Evolutionary conservation across 2,113 vertebrate genomes (phyloP).

Genomic region (Planiliza haematocheilus): DNA sequence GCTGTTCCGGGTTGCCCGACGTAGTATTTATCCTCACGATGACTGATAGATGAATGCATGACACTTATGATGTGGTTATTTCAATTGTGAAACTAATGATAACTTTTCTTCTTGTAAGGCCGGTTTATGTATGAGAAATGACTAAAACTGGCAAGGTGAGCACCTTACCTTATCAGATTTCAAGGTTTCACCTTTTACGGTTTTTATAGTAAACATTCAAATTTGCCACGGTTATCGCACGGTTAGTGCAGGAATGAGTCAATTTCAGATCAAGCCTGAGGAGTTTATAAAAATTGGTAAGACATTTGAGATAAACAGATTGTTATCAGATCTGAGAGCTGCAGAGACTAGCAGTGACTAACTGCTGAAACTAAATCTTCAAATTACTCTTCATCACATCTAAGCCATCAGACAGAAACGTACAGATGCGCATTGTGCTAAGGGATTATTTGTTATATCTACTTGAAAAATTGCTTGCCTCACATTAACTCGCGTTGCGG

Average conservation of each 20-base stretch:
- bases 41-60: neutral
- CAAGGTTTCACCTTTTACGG: slow-evolving; percentile 11
- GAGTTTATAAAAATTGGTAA: slow-evolving; percentile 56
- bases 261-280: slow-evolving; percentile 44
- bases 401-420: neutral
- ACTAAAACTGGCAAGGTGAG: neutral
- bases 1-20: neutral
- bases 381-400: neutral
- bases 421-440: neutral
- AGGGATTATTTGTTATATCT: neutral
- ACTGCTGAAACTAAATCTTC: neutral
- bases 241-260: slow-evolving; percentile 30
- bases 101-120: neutral
- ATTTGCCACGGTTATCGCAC: slow-evolving; percentile 7
- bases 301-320: slow-evolving; percentile 17
- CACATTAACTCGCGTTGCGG: neutral
- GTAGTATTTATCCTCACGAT: neutral
- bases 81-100: neutral
- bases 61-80: neutral
- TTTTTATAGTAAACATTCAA: neutral
- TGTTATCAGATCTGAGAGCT: slow-evolving; percentile 54
- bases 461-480: neutral
- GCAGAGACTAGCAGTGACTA: neutral
- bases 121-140: neutral
- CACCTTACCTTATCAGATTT: slow-evolving; percentile 31